A percentile compares a stretch with the other conserved stretches of the same genome.
These are phyloP conservation scores for Serranus cabrilla DNA, from an alignment of 2,797 vertebrate species.

Conservation along the genomic window DNA sequence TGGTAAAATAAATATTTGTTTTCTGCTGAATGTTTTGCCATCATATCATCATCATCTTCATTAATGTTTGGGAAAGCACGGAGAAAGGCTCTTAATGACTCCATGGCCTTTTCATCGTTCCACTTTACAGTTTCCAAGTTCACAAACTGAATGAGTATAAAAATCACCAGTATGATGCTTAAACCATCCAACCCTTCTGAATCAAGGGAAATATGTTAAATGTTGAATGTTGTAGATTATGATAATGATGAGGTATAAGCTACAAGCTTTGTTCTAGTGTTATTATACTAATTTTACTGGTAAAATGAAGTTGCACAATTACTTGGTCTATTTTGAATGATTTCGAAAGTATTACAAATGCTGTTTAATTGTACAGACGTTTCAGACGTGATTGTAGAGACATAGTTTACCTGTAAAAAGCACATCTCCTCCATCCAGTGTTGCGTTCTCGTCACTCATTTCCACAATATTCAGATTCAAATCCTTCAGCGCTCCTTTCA, in stretches of 20 bases:
- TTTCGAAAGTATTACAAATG: neutral
- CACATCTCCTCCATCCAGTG: slow-evolving; percentile 96
- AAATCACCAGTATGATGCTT: neutral
- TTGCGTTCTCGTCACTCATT: slow-evolving; percentile 95
- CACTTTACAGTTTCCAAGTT: neutral
- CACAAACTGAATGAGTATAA: neutral
- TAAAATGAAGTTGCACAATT: neutral
- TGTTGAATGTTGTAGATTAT: neutral
- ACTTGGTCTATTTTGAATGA: neutral
- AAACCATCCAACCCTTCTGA: neutral
- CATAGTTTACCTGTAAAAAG: slow-evolving; percentile 93
- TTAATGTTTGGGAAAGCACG: slow-evolving; percentile 10
- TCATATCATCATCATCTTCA: neutral
- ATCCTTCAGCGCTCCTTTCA: slow-evolving; percentile 89
- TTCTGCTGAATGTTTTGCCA: neutral
- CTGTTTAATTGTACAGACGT: neutral
- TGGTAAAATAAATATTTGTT: neutral
- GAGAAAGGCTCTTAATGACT: neutral
- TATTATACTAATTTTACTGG: too few species aligned
- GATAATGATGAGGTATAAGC: neutral
- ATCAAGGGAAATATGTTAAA: neutral
- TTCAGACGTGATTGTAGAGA: neutral
- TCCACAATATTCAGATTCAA: slow-evolving; percentile 94
- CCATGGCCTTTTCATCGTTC: neutral
- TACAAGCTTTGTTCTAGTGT: neutral